Conservation (phyloP, 2,888 invertebrate species). For the Notodonta ziczac region DNA sequence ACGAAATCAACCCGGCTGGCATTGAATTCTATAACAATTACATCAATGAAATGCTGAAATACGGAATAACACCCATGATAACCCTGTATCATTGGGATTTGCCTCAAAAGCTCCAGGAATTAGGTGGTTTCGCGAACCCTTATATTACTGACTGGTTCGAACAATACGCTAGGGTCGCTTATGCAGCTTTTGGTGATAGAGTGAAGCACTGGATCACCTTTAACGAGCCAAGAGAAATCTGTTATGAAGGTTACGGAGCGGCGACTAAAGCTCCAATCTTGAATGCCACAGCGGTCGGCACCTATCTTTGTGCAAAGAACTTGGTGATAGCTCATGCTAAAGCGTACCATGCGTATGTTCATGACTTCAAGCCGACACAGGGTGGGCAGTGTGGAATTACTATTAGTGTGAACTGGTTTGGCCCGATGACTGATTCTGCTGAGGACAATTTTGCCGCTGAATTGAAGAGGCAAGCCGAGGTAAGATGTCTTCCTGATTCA, state of each 20-base stretch:
- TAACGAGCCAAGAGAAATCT: constrained; percentile 79
- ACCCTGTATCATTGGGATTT: constrained; percentile 83
- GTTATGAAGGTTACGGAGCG: constrained; percentile 68
- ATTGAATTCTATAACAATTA: constrained; percentile 86
- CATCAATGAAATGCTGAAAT: constrained; percentile 84
- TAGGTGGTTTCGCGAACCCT: constrained; percentile 79
- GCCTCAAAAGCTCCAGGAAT: constrained; percentile 77
- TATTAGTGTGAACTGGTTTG: constrained; percentile 46
- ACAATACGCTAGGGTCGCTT: constrained; percentile 73
- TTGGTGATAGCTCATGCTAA: constrained; percentile 81
- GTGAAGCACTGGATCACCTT: constrained; percentile 84
- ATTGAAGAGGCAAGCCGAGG: constrained; percentile 43
- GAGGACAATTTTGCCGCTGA: constrained; percentile 65
- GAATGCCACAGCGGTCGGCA: constrained; percentile 65
- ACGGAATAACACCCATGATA: constrained; percentile 85
- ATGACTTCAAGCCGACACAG: constrained; percentile 53
- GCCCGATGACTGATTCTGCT: constrained; percentile 53
- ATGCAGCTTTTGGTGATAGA: constrained; percentile 72
- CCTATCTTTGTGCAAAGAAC: constrained; percentile 77
- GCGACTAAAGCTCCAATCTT: constrained; percentile 55
- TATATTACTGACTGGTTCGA: constrained; percentile 71
- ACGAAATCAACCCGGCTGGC: constrained; percentile 82
- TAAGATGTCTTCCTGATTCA: constrained; percentile 13
- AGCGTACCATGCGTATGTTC: constrained; percentile 65
- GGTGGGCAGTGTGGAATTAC: constrained; percentile 51